phyloP scores from a whole-genome alignment of 1,140 invertebrate genomes.

The Drosophila arawakana region DNA sequence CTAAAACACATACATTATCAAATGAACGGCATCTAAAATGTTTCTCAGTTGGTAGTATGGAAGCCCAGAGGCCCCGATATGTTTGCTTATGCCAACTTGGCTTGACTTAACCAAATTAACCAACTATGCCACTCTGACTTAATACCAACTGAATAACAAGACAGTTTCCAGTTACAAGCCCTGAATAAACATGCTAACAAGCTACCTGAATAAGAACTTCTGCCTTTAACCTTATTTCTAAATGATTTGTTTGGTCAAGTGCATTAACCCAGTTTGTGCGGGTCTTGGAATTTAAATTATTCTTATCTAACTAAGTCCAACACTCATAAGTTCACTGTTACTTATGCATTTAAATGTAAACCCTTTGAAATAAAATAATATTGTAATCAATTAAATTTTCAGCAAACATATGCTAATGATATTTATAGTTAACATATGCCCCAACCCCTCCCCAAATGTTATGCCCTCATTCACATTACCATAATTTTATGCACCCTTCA shows the following conservation, averaged over 20 bases:
- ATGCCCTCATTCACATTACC: constrained; percentile 37
- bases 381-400: constrained; percentile 70
- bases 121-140: constrained; percentile 37
- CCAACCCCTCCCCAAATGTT: neutral
- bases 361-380: constrained; percentile 30
- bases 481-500: constrained; percentile 80
- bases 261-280: constrained; percentile 10
- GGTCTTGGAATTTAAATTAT: neutral
- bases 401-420: constrained; percentile 59
- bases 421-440: constrained; percentile 49
- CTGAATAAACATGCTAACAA: constrained; percentile 60
- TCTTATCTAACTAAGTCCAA: neutral
- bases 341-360: constrained; percentile 3
- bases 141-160: constrained; percentile 32
- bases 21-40: constrained; percentile 71
- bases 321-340: neutral
- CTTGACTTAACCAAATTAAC: constrained; percentile 50
- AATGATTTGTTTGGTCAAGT: constrained; percentile 36
- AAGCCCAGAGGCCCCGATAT: constrained; percentile 11
- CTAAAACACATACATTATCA: constrained; percentile 72
- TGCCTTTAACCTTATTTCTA: constrained; percentile 24
- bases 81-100: constrained; percentile 11
- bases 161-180: constrained; percentile 45
- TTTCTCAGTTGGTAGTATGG: constrained; percentile 29
- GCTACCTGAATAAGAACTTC: constrained; percentile 39